Percentiles rank a stretch among this genome's conserved stretches.
Conservation (phyloP, 2,797 vertebrate species). For the Moxostoma hubbsi region DNA sequence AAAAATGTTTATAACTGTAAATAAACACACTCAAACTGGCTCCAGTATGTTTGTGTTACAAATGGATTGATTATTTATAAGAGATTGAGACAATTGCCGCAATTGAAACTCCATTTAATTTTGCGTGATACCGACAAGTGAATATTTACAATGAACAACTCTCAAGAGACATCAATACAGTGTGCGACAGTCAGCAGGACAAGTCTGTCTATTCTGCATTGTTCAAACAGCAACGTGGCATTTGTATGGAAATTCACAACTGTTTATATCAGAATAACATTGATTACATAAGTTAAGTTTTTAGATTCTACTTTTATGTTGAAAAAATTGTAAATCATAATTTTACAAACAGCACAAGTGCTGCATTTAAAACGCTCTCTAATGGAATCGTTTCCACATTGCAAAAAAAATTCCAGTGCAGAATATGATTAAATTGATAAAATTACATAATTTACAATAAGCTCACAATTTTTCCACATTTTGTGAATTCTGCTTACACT, state of each 20-base stretch:
- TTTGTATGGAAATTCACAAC: slow-evolving; percentile 18
- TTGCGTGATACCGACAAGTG: slow-evolving; percentile 14
- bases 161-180: slow-evolving; percentile 10
- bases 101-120: slow-evolving; percentile 34
- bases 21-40: slow-evolving; percentile 74
- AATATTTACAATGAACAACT: slow-evolving; percentile 40
- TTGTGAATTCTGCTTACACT: slow-evolving; percentile 26
- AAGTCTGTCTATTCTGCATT: slow-evolving; percentile 14
- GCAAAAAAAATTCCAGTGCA: slow-evolving; percentile 74
- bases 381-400: slow-evolving; percentile 55
- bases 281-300: slow-evolving; percentile 21
- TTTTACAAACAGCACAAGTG: slow-evolving; percentile 45
- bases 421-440: slow-evolving; percentile 61
- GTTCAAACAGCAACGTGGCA: slow-evolving; percentile 8
- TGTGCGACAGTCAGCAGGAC: slow-evolving; percentile 6
- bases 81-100: not conserved
- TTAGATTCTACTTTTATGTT: slow-evolving; percentile 24
- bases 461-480: slow-evolving; percentile 43
- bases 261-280: not conserved
- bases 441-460: slow-evolving; percentile 61
- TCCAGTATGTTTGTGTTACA: slow-evolving; percentile 44
- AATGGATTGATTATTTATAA: slow-evolving; percentile 36
- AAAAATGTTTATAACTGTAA: slow-evolving; percentile 74
- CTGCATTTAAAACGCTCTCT: slow-evolving; percentile 16
- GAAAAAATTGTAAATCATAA: slow-evolving; percentile 25